Evolutionary conservation across 1,140 invertebrate genomes (phyloP).

Genomic region (Leptinotarsa undecemlineata): DNA sequence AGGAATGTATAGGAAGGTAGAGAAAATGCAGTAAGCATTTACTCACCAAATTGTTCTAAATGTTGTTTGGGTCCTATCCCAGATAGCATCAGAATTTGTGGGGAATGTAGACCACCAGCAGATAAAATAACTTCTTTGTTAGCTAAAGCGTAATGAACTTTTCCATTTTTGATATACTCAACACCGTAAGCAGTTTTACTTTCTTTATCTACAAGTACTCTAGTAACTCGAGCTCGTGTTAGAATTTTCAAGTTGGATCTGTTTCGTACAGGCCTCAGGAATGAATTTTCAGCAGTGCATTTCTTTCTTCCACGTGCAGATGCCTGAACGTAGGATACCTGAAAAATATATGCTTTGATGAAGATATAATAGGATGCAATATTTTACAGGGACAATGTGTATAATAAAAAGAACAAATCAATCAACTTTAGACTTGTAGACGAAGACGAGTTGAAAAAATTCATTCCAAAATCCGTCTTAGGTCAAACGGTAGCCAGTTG

Average conservation of each 20-base stretch:
- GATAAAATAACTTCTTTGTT: conserved; percentile 86
- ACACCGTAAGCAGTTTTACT: conserved; percentile 68
- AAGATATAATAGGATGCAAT: too few species aligned
- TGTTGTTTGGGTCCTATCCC: conserved; percentile 74
- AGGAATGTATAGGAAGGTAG: too few species aligned
- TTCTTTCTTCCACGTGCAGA: conserved; percentile 76
- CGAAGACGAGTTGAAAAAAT: too few species aligned
- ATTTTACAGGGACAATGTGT: too few species aligned
- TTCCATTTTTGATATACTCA: conserved; percentile 61
- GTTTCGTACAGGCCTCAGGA: conserved; percentile 77
- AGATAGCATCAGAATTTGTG: conserved; percentile 80
- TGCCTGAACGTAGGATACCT: conserved; percentile 79
- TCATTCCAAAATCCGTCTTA: too few species aligned
- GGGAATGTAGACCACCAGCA: conserved; percentile 81
- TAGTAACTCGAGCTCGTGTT: conserved; percentile 79
- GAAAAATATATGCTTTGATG: too few species aligned
- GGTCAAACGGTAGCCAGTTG: too few species aligned
- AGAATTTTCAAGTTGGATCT: conserved; percentile 84
- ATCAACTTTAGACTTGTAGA: too few species aligned
- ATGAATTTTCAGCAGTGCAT: conserved; percentile 88
- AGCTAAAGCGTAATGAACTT: conserved; percentile 66
- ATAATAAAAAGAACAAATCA: too few species aligned
- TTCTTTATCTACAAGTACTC: conserved; percentile 76
- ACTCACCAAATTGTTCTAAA: conserved; percentile 52
- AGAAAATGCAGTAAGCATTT: too few species aligned